Percentiles rank a stretch among this genome's conserved stretches.
Conservation (phyloP, 2,113 vertebrate genomes). For the Leucopsar rothschildi region DNA sequence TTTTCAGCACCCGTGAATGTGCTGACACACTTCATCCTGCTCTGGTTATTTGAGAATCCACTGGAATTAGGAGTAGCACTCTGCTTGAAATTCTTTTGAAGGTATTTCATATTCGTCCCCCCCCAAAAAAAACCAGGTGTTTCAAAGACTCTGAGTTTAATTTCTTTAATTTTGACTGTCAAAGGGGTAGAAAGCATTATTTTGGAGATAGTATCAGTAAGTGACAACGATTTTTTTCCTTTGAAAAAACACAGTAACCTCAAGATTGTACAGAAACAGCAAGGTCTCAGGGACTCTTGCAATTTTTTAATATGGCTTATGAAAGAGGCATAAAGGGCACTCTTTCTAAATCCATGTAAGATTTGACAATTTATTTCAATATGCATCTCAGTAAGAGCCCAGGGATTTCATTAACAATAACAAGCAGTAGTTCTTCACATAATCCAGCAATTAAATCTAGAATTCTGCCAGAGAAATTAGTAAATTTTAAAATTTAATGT, state of each 20-base stretch:
- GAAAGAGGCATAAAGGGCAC: background rate
- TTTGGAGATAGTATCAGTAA: background rate
- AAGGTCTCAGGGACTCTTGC: background rate
- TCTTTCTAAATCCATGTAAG: background rate
- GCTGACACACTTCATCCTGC: background rate
- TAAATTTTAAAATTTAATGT: background rate
- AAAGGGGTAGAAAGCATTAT: background rate
- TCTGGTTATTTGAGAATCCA: background rate
- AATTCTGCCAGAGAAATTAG: background rate
- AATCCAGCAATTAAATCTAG: background rate
- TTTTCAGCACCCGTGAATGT: fast-evolving
- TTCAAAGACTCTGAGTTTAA: background rate
- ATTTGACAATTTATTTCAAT: background rate
- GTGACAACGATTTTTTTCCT: background rate
- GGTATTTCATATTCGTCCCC: background rate
- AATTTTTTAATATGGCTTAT: background rate
- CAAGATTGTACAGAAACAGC: background rate
- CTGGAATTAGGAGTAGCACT: background rate
- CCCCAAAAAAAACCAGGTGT: background rate
- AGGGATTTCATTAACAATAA: background rate
- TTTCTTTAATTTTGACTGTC: background rate
- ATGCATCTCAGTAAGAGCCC: background rate
- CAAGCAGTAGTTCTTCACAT: background rate
- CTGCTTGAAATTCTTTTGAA: background rate
- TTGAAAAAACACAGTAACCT: background rate